These are phyloP conservation scores for Hydrotaea cyrtoneurina DNA, from an alignment of 2,888 invertebrate species.

Conservation along the genomic window DNA sequence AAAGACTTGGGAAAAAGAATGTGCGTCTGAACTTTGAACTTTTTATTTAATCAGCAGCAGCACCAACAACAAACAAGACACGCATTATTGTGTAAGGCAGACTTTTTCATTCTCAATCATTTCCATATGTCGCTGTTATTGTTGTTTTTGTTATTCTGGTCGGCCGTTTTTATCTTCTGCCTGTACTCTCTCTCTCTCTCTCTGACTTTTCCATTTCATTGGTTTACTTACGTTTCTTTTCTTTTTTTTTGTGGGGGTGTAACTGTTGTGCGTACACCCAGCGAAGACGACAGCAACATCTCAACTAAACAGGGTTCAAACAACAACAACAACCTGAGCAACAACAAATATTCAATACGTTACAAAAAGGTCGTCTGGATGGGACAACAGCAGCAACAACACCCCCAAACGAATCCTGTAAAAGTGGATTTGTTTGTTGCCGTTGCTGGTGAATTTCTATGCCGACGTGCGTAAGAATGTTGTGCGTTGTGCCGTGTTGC, in stretches of 20 bases:
- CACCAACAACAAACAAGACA: constrained; percentile 7
- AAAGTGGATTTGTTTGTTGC: not conserved
- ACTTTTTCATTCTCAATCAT: constrained; percentile 11
- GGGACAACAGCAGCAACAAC: not conserved
- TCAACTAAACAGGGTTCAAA: not conserved
- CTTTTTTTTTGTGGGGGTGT: constrained; percentile 17
- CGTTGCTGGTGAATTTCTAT: constrained; percentile 10
- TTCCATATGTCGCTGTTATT: not conserved
- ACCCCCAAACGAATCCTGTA: not conserved
- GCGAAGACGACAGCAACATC: not conserved
- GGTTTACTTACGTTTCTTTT: not conserved
- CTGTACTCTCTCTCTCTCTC: not conserved
- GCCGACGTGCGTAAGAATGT: constrained; percentile 12
- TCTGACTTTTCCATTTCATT: not conserved
- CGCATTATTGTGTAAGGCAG: not conserved
- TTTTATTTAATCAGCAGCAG: constrained; percentile 11
- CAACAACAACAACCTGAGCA: not conserved
- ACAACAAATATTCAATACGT: not conserved
- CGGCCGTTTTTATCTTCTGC: not conserved
- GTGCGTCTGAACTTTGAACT: constrained; percentile 36
- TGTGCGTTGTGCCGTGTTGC: constrained; percentile 13
- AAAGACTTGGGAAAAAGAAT: not conserved
- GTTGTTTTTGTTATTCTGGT: not conserved
- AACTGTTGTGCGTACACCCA: constrained; percentile 3
- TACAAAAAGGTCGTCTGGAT: constrained; percentile 22